Percentiles rank a stretch among this genome's conserved stretches.
phyloP scores from a whole-genome alignment of 1,140 invertebrate genomes.

The Heliconius nattereri region DNA sequence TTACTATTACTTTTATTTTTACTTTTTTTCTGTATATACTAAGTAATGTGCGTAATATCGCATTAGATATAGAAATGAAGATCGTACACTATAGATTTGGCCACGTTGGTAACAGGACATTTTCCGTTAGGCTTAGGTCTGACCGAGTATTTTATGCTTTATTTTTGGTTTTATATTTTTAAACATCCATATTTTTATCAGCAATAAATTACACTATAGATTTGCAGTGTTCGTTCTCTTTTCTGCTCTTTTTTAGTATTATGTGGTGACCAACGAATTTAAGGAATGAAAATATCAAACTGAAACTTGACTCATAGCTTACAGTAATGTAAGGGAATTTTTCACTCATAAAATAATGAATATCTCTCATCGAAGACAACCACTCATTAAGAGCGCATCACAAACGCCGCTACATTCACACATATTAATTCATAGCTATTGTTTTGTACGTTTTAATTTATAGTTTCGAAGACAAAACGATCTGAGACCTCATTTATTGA shows the following conservation, averaged over 20 bases:
- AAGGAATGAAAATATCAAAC: too few relatives aligned
- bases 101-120: neutral
- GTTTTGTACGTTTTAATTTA: constrained; percentile 24
- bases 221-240: too few relatives aligned
- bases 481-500: constrained; percentile 22
- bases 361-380: constrained; percentile 12
- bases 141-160: neutral
- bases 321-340: too few relatives aligned
- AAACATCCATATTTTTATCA: neutral
- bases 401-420: constrained; percentile 25
- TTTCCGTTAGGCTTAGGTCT: neutral
- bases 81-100: neutral
- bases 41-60: neutral
- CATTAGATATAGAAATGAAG: neutral
- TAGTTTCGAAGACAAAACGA: constrained; percentile 26
- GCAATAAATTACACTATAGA: too few relatives aligned
- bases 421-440: constrained; percentile 23
- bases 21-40: neutral
- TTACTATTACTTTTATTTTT: too few relatives aligned
- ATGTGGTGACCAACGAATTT: too few relatives aligned
- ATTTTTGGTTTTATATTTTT: neutral
- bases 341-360: neutral
- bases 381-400: constrained; percentile 14
- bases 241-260: too few relatives aligned
- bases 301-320: too few relatives aligned